These are phyloP conservation scores for Scarus forsteni DNA, from an alignment of 2,797 vertebrate genomes.

Conservation along the genomic window DNA sequence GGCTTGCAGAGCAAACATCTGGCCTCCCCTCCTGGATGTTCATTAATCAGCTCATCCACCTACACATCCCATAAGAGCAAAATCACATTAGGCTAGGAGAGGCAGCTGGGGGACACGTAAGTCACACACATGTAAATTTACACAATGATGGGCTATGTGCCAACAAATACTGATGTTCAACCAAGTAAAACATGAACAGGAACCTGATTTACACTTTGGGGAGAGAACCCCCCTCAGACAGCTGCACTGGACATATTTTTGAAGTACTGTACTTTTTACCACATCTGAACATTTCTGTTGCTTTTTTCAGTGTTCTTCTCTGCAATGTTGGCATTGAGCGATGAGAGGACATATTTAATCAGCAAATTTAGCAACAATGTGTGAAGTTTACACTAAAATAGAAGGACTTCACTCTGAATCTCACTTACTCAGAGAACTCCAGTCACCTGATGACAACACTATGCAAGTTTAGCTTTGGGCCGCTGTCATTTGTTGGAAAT, in stretches of 20 bases:
- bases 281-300: no score
- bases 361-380: no score
- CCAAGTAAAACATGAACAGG: not conserved
- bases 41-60: slow-evolving; percentile 8
- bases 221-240: not conserved
- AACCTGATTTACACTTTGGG: not conserved
- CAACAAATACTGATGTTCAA: slow-evolving; percentile 4
- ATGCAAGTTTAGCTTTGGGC: no score
- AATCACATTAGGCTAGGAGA: slow-evolving; percentile 16
- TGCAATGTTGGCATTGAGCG: no score
- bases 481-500: no score
- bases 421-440: no score
- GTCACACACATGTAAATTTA: slow-evolving; percentile 7
- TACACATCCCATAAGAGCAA: slow-evolving; percentile 4
- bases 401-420: no score
- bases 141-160: not conserved
- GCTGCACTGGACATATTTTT: not conserved
- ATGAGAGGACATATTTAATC: no score
- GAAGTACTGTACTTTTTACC: no score
- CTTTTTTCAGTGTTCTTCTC: no score
- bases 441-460: no score
- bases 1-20: slow-evolving; percentile 3
- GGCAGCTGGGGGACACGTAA: slow-evolving; percentile 21
- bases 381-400: no score
- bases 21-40: slow-evolving; percentile 30